Evolutionary conservation across 1,140 invertebrate genomes (phyloP).

Genomic region (Oryzaephilus surinamensis): DNA sequence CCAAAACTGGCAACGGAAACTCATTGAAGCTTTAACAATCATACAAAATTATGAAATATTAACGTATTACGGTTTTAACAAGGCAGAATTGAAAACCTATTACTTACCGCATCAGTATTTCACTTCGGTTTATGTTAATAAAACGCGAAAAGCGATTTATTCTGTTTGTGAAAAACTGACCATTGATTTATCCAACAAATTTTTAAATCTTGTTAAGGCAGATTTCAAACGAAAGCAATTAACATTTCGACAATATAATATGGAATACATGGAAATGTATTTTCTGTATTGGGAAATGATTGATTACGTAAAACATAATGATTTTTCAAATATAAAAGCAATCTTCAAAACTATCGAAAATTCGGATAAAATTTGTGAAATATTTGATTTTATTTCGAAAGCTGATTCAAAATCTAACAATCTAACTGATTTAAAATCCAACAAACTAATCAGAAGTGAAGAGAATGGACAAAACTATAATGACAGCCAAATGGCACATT

Average conservation of each 20-base stretch:
- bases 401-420: too few species aligned
- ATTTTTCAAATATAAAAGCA: slow-evolving; percentile 16
- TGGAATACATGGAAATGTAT: slow-evolving; percentile 22
- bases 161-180: slow-evolving; percentile 22
- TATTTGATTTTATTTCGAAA: too few species aligned
- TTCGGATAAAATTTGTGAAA: too few species aligned
- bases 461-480: too few species aligned
- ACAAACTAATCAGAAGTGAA: too few species aligned
- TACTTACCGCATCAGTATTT: slow-evolving; percentile 16
- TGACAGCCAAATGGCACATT: too few species aligned
- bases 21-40: slow-evolving; percentile 25
- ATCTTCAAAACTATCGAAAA: slow-evolving; percentile 24
- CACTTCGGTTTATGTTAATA: slow-evolving; percentile 12
- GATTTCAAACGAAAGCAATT: slow-evolving; percentile 13
- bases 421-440: too few species aligned
- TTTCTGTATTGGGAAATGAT: slow-evolving; percentile 23
- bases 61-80: slow-evolving; percentile 19
- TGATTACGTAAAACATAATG: slow-evolving; percentile 12
- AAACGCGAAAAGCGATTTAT: slow-evolving; percentile 20
- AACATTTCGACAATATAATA: slow-evolving; percentile 4
- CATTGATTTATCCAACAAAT: slow-evolving; percentile 8
- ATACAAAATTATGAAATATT: slow-evolving; percentile 26
- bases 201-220: slow-evolving; percentile 15
- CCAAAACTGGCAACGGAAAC: slow-evolving; percentile 18
- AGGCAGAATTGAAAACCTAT: slow-evolving; percentile 9